A percentile compares a stretch with the other conserved stretches of the same genome.
phyloP scores from a whole-genome alignment of 2,888 invertebrate species.

The Yponomeuta sedellus region DNA sequence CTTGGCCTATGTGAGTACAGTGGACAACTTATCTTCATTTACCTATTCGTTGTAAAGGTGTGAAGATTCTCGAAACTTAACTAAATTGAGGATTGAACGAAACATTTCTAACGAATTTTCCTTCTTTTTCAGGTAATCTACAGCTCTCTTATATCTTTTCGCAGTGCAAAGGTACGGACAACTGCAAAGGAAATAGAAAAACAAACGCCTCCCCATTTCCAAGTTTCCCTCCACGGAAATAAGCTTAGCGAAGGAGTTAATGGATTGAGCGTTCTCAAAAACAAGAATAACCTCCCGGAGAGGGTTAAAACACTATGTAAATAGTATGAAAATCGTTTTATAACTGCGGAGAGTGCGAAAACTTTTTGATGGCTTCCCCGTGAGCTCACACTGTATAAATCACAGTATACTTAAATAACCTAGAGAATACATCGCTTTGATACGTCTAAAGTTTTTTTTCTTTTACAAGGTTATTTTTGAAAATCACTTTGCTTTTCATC shows the following conservation, averaged over 20 bases:
- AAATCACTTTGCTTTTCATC: not conserved
- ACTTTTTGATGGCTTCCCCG: constrained; percentile 54
- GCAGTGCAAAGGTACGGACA: not conserved
- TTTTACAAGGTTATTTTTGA: not conserved
- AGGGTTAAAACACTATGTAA: constrained; percentile 57
- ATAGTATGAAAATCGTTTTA: constrained; percentile 57
- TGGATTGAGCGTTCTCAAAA: constrained; percentile 46
- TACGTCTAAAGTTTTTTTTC: not conserved
- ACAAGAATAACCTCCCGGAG: constrained; percentile 41
- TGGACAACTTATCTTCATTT: too few relatives aligned
- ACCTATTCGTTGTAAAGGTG: too few relatives aligned
- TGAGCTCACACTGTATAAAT: constrained; percentile 25
- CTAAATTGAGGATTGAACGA: not conserved
- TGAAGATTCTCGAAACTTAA: too few relatives aligned
- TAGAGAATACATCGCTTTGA: not conserved
- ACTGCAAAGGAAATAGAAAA: not conserved
- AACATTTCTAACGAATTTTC: constrained; percentile 13
- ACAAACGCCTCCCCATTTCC: constrained; percentile 19
- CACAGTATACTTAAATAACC: constrained; percentile 34
- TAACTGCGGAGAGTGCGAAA: constrained; percentile 55
- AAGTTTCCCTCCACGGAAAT: constrained; percentile 18
- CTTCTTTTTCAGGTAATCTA: constrained; percentile 42
- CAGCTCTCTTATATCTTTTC: constrained; percentile 6
- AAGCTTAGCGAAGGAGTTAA: constrained; percentile 33
- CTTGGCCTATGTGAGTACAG: too few relatives aligned